Percentiles rank a stretch among this genome's conserved stretches.
Conservation (phyloP, 1,140 invertebrate genomes). For the Apis florea region DNA sequence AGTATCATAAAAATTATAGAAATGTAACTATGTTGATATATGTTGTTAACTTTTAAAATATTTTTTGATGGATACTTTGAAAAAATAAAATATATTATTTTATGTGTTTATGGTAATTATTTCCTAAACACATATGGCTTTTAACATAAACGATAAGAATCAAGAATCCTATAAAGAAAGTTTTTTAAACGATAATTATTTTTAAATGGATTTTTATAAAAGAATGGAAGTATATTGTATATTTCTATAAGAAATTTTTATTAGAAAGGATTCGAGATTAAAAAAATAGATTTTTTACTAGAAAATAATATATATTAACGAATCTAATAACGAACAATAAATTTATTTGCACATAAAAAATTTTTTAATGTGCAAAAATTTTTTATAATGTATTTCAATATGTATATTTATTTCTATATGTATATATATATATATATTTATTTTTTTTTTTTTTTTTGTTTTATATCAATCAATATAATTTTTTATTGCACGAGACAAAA, state of each 20-base stretch:
- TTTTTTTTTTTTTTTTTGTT: slow-evolving; percentile 29
- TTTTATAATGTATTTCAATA: background rate
- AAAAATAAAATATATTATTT: slow-evolving; percentile 30
- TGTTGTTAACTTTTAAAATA: slow-evolving; percentile 32
- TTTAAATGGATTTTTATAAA: background rate
- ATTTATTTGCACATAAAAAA: background rate
- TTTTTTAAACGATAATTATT: background rate
- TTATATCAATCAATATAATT: slow-evolving; percentile 7
- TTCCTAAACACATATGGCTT: slow-evolving; percentile 33
- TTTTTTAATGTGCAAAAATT: slow-evolving; percentile 5
- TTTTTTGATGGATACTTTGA: background rate
- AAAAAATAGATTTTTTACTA: too few relatives aligned
- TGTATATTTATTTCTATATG: too few relatives aligned
- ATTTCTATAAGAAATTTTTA: background rate
- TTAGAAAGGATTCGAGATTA: too few relatives aligned
- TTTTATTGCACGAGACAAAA: slow-evolving; percentile 27
- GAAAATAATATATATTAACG: too few relatives aligned
- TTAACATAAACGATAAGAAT: background rate
- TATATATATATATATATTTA: too few relatives aligned
- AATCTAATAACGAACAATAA: slow-evolving; percentile 12
- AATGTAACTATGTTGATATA: slow-evolving; percentile 4
- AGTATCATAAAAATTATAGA: slow-evolving; percentile 17
- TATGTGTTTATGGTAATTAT: slow-evolving; percentile 48
- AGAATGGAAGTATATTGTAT: slow-evolving; percentile 30
- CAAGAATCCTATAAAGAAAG: background rate